Conservation (phyloP, 1,140 invertebrate species). For the Aricia agestis region DNA sequence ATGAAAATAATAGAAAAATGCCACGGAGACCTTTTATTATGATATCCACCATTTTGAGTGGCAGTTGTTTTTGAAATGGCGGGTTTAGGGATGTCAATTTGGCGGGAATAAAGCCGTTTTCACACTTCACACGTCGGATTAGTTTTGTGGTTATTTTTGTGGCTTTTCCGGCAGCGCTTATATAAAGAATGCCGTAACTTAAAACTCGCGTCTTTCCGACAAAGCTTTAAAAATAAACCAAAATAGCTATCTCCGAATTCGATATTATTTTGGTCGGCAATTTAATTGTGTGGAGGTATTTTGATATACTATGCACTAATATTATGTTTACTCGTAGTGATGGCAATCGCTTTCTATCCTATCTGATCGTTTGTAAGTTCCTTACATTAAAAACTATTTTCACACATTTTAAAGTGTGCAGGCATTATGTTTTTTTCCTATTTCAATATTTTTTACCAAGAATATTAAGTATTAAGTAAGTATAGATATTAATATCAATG, state of each 20-base stretch:
- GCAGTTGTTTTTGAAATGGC: slow-evolving; percentile 21
- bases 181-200: background rate
- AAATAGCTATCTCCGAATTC: background rate
- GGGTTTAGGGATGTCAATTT: slow-evolving; percentile 32
- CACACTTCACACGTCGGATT: slow-evolving; percentile 18
- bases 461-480: no score
- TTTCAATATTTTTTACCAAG: no score
- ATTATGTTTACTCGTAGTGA: no score
- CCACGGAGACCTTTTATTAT: slow-evolving; percentile 29
- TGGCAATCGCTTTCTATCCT: no score
- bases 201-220: background rate
- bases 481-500: no score
- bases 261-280: background rate
- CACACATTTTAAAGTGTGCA: no score
- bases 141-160: slow-evolving; percentile 15
- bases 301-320: background rate
- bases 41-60: slow-evolving; percentile 32
- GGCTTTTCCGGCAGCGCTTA: background rate
- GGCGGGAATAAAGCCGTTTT: slow-evolving; percentile 22
- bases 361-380: no score
- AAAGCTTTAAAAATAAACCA: slow-evolving; percentile 3
- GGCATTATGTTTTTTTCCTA: no score
- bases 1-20: slow-evolving; percentile 20
- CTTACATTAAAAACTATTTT: no score
- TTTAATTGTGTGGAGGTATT: background rate